Base-by-base conservation (phyloP, 2,113 vertebrate genomes). In the Anoplopoma fimbria region DNA sequence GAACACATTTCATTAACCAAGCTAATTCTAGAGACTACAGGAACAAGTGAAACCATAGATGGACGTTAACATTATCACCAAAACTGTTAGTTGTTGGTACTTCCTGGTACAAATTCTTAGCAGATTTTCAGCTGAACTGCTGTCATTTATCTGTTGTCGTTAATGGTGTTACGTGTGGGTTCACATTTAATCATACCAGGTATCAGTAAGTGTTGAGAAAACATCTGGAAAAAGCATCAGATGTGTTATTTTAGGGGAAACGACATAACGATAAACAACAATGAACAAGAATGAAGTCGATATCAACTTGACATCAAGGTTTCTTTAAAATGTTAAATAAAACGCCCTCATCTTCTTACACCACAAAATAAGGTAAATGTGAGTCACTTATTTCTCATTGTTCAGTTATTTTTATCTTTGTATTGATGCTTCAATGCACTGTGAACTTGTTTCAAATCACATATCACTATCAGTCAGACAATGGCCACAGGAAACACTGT, bases 391-490 rank as follows among this genome's bases (percentile, higher is more conserved):
- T 15, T 25, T 72, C 9, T 69, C 61, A 79, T 76, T 87, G 71
- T 86, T 49, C 4, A 42, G 31, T 58, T 88, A 81, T 91, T 88
- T 92, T 80, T 64, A 77, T 49, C 64, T 3, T 38, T 23, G 1
- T 49, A 61, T 40, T 69, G 61, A 65, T 58, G 61, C 23, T 4
- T 51, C 34, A 45, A 25, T 62, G 83, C 69, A 57, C 25, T 31
- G 5, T 49, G 69, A 75, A 7, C 25, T 51, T 73, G 47, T 53
- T 70, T 75, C 34, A 68, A 23, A 77, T 87, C 81, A 87, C 53
- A 65, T 81, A 33, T 84, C 78, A 88, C 62, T 71, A 63, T 74
- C 64, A 65, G 68, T 79, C 45, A 82, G 81, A 92, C 86, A 91
- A 91, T 90, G 70, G 84, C 15, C 7, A 27, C 29, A 73, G 86